These are phyloP conservation scores for Lepus americanus DNA, from an alignment of 2,113 vertebrate species.

Conservation along the genomic window DNA sequence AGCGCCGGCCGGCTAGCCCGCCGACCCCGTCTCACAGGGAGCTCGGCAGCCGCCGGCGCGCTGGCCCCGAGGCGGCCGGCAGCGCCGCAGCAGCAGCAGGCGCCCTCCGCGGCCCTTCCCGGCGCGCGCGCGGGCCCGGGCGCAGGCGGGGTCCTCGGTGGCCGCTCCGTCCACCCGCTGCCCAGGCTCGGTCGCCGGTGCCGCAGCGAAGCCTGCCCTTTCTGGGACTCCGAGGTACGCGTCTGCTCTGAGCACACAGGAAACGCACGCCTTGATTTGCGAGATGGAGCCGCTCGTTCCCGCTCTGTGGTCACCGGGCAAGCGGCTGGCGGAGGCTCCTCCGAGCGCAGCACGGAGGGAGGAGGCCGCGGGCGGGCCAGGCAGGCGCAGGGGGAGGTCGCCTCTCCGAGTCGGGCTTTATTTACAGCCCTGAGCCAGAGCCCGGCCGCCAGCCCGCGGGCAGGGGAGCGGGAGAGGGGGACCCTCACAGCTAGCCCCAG, in stretches of 20 bases:
- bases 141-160: background rate
- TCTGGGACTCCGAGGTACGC: constrained; percentile 67
- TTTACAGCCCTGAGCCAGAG: constrained; percentile 68
- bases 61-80: too few relatives aligned
- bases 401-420: constrained; percentile 75
- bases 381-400: constrained; percentile 63
- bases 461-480: constrained; percentile 41
- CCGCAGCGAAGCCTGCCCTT: constrained; percentile 75
- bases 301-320: constrained; percentile 76
- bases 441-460: background rate
- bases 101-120: constrained; percentile 66
- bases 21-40: background rate
- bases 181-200: constrained; percentile 19
- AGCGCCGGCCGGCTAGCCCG: background rate
- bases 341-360: constrained; percentile 69
- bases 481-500: background rate
- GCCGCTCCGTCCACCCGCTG: background rate
- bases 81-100: background rate
- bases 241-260: constrained; percentile 83
- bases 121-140: constrained; percentile 40
- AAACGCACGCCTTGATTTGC: constrained; percentile 84
- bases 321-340: constrained; percentile 70
- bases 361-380: constrained; percentile 72
- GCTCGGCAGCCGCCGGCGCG: constrained; percentile 31
- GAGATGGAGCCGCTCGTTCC: constrained; percentile 86